Conservation (phyloP, 2,113 vertebrate genomes). For the Ictalurus furcatus region DNA sequence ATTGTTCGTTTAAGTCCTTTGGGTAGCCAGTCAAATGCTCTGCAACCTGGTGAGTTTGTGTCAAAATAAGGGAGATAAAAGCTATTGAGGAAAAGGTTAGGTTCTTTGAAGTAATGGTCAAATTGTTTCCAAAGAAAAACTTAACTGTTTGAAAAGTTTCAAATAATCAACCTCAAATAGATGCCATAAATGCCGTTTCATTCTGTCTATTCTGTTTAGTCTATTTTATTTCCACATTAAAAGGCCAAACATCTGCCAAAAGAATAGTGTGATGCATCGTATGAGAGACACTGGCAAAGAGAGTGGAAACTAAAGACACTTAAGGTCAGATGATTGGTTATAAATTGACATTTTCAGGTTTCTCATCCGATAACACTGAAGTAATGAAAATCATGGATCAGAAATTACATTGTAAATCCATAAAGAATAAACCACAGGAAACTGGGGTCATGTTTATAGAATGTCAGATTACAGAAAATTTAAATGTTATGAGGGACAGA, state of each 20-base stretch:
- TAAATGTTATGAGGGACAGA: background rate
- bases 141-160: slow-evolving; percentile 41
- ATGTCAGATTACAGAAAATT: background rate
- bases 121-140: slow-evolving; percentile 46
- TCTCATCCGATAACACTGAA: slow-evolving; percentile 21
- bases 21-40: slow-evolving; percentile 41
- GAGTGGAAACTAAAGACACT: slow-evolving; percentile 29
- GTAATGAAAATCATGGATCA: background rate
- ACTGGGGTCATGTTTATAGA: background rate
- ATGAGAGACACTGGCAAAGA: slow-evolving; percentile 20
- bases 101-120: slow-evolving; percentile 40
- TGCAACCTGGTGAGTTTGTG: slow-evolving; percentile 46
- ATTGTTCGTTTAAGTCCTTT: slow-evolving; percentile 42
- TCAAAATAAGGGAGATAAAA: slow-evolving; percentile 45
- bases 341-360: slow-evolving; percentile 30
- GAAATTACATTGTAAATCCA: slow-evolving; percentile 1
- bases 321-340: slow-evolving; percentile 33
- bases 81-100: slow-evolving; percentile 50
- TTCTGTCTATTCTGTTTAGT: slow-evolving; percentile 6
- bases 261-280: slow-evolving; percentile 26
- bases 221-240: slow-evolving; percentile 28
- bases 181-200: background rate
- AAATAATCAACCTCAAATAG: slow-evolving; percentile 35
- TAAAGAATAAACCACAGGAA: slow-evolving; percentile 2
- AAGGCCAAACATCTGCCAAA: slow-evolving; percentile 29